A percentile compares a stretch with the other conserved stretches of the same genome.
These are phyloP conservation scores for Ornithoptera alexandrae DNA, from an alignment of 2,888 invertebrate species.

Conservation along the genomic window DNA sequence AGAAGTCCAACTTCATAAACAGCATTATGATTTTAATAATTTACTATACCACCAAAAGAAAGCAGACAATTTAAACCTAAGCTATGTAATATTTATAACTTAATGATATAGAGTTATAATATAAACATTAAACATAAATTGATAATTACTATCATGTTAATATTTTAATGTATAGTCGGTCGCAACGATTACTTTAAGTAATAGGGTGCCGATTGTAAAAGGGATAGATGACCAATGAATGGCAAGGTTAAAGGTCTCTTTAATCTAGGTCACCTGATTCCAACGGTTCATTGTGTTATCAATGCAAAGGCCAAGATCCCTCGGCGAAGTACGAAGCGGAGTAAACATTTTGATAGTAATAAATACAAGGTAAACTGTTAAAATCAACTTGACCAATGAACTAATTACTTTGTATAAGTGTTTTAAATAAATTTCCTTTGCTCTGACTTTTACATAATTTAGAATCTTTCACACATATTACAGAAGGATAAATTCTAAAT, in stretches of 20 bases:
- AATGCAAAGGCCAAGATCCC: neutral
- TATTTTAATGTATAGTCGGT: neutral
- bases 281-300: neutral
- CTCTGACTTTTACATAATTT: no score
- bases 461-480: no score
- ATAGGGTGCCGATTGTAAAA: neutral
- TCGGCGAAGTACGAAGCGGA: neutral
- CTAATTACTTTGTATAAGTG: no score
- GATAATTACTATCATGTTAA: neutral
- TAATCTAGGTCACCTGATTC: conserved; percentile 2
- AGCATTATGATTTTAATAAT: no score
- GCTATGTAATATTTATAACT: neutral
- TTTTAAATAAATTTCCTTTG: no score
- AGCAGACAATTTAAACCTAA: neutral
- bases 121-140: neutral
- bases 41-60: no score
- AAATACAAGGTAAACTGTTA: neutral
- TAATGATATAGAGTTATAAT: neutral
- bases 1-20: no score
- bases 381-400: neutral
- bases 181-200: neutral
- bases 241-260: neutral
- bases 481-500: no score
- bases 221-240: neutral
- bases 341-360: neutral